Conservation (phyloP, 2,113 vertebrate species). For the Prionailurus bengalensis region DNA sequence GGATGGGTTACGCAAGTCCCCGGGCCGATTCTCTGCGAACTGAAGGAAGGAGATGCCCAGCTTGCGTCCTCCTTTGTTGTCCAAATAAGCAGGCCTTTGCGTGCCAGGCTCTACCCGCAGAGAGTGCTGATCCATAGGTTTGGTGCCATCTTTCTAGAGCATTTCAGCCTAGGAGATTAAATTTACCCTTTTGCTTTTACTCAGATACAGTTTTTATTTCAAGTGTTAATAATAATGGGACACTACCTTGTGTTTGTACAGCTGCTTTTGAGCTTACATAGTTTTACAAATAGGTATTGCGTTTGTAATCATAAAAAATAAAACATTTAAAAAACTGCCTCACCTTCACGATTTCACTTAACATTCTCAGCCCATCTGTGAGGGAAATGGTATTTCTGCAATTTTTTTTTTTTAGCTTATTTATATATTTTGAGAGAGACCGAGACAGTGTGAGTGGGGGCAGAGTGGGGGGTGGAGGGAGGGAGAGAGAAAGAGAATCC, state of each 20-base stretch:
- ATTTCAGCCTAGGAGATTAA: background rate
- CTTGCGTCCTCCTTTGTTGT: background rate
- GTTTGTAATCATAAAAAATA: background rate
- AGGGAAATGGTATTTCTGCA: background rate
- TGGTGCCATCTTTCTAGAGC: background rate
- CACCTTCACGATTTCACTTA: background rate
- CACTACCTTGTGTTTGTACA: background rate
- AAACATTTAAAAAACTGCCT: background rate
- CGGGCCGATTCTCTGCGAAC: background rate
- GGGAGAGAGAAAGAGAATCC: no score
- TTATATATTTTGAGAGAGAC: no score
- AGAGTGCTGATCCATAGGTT: background rate
- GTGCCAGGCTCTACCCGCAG: background rate
- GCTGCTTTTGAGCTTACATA: background rate
- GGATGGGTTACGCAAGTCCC: background rate
- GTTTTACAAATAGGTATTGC: background rate
- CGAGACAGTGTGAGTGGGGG: no score
- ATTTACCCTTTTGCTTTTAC: background rate
- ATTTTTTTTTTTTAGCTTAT: no score
- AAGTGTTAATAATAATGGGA: no score
- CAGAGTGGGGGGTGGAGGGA: no score
- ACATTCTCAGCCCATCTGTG: no score
- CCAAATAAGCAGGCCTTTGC: rapidly evolving
- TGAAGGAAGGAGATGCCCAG: rapidly evolving
- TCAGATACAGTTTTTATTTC: background rate